Evolutionary conservation across 2,797 vertebrate species (phyloP).

Genomic region (Gallinago nigripennis): DNA sequence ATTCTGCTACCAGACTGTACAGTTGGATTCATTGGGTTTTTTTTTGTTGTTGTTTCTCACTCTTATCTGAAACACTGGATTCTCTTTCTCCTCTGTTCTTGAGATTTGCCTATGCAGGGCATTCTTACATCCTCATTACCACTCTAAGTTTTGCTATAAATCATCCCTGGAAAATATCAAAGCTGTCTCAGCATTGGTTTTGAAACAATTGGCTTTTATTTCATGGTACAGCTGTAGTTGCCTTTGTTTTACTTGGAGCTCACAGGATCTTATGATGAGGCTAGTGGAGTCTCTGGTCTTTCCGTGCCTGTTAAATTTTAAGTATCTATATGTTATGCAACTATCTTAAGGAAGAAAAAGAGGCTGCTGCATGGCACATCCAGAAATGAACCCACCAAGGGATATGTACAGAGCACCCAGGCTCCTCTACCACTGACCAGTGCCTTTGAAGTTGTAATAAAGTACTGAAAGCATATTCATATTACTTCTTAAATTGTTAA

Average conservation of each 20-base stretch:
- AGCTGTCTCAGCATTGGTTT: neutral
- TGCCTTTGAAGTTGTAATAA: neutral
- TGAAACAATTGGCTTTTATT: neutral
- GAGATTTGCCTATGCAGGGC: neutral
- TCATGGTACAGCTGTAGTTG: accelerated
- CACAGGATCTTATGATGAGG: neutral
- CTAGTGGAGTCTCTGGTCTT: neutral
- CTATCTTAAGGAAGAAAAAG: neutral
- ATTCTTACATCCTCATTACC: neutral
- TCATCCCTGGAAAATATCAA: neutral
- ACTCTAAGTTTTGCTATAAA: neutral
- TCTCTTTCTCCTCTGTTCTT: neutral
- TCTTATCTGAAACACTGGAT: neutral
- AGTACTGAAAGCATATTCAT: neutral
- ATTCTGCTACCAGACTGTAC: neutral
- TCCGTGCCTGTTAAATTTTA: neutral
- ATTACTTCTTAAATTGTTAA: neutral
- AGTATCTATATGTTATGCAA: neutral
- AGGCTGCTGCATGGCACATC: neutral
- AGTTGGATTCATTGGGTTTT: neutral
- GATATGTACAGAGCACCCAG: neutral
- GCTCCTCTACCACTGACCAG: neutral
- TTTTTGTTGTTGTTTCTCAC: neutral
- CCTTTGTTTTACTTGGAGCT: neutral
- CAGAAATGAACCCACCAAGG: neutral